A percentile compares a stretch with the other conserved stretches of the same genome.
Evolutionary conservation across 2,888 invertebrate species (phyloP).

Genomic region (Stenolophus ochropezus): DNA sequence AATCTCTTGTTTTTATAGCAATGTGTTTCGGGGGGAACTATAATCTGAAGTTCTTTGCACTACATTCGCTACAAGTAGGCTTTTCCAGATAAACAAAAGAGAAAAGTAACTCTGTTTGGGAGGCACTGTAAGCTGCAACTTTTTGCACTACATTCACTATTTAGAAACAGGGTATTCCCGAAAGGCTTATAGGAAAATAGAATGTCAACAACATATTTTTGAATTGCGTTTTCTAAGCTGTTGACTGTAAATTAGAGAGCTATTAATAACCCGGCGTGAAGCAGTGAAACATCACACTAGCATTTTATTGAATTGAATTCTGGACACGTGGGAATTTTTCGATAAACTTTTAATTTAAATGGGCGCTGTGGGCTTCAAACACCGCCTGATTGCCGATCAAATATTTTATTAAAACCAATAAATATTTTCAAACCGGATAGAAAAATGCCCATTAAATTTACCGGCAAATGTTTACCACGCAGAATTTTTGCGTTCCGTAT

Average conservation of each 20-base stretch:
- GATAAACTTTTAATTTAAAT: constrained; percentile 22
- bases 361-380: neutral
- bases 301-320: neutral
- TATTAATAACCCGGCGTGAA: constrained; percentile 11
- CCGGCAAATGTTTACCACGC: neutral
- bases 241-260: constrained; percentile 1
- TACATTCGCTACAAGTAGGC: too few species aligned
- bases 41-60: too few species aligned
- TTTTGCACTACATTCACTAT: too few species aligned
- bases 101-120: too few species aligned
- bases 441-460: constrained; percentile 13
- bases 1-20: too few species aligned
- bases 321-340: constrained; percentile 12
- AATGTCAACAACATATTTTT: too few species aligned
- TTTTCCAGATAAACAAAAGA: too few species aligned
- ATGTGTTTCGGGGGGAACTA: too few species aligned
- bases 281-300: neutral
- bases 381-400: constrained; percentile 14
- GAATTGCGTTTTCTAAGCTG: neutral
- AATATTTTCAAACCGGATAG: constrained; percentile 21
- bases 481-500: neutral
- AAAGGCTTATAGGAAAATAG: too few species aligned
- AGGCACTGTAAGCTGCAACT: too few species aligned
- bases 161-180: too few species aligned
- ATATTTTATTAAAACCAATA: constrained; percentile 35